A percentile compares a stretch with the other conserved stretches of the same genome.
These are phyloP conservation scores for Trissolcus basalis DNA, from an alignment of 1,140 invertebrate genomes.

Conservation along the genomic window DNA sequence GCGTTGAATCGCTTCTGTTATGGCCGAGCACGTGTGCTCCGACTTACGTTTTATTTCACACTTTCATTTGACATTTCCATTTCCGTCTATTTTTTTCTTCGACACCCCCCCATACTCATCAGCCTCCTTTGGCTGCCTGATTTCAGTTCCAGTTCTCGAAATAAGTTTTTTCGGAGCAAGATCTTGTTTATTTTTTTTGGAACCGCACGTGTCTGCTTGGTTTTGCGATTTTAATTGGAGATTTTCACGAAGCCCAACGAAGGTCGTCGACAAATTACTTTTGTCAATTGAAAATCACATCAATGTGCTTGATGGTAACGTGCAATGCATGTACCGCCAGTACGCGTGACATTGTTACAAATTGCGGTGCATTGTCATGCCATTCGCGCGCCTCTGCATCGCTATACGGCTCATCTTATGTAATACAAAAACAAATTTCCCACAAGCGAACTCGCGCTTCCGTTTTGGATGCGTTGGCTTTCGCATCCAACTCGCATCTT, in stretches of 20 bases:
- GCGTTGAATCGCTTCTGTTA: conserved; percentile 4
- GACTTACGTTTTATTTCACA: neutral
- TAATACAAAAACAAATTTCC: conserved; percentile 49
- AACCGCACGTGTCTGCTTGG: no score
- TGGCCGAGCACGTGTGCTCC: neutral
- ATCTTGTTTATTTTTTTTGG: no score
- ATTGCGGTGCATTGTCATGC: conserved; percentile 58
- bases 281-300: conserved; percentile 60
- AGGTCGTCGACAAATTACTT: conserved; percentile 57
- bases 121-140: no score
- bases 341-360: conserved; percentile 60
- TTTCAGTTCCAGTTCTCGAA: no score
- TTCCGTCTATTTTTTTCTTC: no score
- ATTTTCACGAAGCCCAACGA: conserved; percentile 48
- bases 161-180: no score
- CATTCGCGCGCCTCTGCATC: conserved; percentile 44
- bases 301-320: conserved; percentile 46
- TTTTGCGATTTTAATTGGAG: conserved; percentile 37
- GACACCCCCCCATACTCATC: no score
- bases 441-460: conserved; percentile 23
- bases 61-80: no score
- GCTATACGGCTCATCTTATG: conserved; percentile 27
- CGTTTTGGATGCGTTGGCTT: no score
- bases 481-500: neutral
- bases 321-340: conserved; percentile 44